Evolutionary conservation across 2,113 vertebrate species (phyloP), one percentile per base, ranked within the genome.

Genomic region (Mus musculus): DNA sequence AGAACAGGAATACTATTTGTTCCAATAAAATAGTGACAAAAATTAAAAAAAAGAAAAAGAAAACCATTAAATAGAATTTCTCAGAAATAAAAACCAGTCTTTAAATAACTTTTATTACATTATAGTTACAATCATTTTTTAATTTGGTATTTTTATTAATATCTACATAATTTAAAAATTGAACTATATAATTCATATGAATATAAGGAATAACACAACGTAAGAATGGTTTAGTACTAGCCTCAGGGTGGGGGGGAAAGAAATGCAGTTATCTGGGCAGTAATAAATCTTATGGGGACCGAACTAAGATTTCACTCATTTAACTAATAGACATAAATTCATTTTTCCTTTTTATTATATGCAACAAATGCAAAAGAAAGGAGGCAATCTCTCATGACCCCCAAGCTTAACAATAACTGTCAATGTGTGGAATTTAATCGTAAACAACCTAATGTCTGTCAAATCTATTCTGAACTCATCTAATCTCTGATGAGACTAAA

Each of bases 221-320:
- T 3, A 67, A 6, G 20, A 13, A 61, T 2, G 5, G 28, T 52
- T 77, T 20, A 26, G 75, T 19, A n/a, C 11, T 42, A 20, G 17
- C 6, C 36, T 63, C 4, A 9, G 26, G 42, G 42, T 42, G 42
- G 42, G n/a, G n/a, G n/a, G n/a, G 42, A 42, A 42, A 42, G 78
- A 96, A 97, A 95, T 89, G 54, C 8, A 92, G 24, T 20, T 95
- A 49, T 6, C 17, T 36, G 49, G 78, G 59, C 42, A 65, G 1
- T 92, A 88, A 95, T 90, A 42, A 89, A 91, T 63, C n/a, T 73
- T 39, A 81, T 20, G 59, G 87, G 36, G 49, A 88, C n/a, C 81
- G 20, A 95, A 94, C 85, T 59, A 61, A 91, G 49, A 26, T 59
- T 96, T 94, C 63, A 88, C 26, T 52, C 5, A 75, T 93, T 93